These are phyloP conservation scores for Gastrophysa polygoni DNA, from an alignment of 2,888 invertebrate species.

Conservation along the genomic window DNA sequence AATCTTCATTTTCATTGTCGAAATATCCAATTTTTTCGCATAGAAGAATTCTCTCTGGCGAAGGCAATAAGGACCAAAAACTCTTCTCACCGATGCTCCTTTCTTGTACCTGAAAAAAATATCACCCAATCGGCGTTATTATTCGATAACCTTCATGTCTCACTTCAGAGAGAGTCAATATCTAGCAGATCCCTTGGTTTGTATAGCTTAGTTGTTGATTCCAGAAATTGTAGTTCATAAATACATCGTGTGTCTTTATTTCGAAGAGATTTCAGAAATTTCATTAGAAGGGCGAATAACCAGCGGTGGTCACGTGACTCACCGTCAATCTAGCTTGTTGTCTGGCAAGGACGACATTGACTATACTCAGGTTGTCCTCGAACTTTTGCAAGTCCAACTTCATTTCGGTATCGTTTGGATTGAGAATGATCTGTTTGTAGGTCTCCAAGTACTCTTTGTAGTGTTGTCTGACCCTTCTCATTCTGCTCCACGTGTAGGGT, in stretches of 20 bases:
- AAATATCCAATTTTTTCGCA: conserved; percentile 56
- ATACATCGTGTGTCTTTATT: too few relatives aligned
- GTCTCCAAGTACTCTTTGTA: conserved; percentile 72
- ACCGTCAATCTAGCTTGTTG: conserved; percentile 82
- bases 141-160: too few relatives aligned
- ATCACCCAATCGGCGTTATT: too few relatives aligned
- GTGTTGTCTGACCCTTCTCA: conserved; percentile 70
- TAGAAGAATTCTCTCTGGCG: conserved; percentile 53
- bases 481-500: conserved; percentile 76
- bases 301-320: too few relatives aligned
- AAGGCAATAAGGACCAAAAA: conserved; percentile 57
- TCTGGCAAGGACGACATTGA: conserved; percentile 78
- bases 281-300: too few relatives aligned
- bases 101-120: conserved; percentile 63
- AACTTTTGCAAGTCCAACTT: conserved; percentile 75
- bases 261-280: too few relatives aligned
- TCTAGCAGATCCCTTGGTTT: too few relatives aligned
- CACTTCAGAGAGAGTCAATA: too few relatives aligned
- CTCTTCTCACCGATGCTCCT: conserved; percentile 66
- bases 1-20: conserved; percentile 33
- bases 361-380: conserved; percentile 75
- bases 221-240: too few relatives aligned
- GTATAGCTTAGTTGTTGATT: too few relatives aligned
- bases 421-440: conserved; percentile 72
- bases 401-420: conserved; percentile 75